phyloP scores from a whole-genome alignment of 2,797 vertebrate species.

The Semotilus atromaculatus region DNA sequence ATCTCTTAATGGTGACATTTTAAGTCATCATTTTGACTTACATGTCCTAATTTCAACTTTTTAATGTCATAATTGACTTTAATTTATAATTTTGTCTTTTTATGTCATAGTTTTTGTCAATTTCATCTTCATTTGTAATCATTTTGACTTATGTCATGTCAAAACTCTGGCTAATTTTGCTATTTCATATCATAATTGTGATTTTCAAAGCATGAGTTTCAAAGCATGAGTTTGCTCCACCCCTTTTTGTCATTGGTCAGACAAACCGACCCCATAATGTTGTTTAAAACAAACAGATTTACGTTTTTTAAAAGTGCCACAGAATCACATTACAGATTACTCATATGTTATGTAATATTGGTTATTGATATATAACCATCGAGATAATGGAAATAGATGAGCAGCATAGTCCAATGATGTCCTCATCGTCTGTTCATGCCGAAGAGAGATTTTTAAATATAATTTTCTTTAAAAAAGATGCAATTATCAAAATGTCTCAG shows the following conservation, averaged over 20 bases:
- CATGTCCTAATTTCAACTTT: too few relatives aligned
- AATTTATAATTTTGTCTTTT: too few relatives aligned
- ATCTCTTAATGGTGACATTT: not conserved
- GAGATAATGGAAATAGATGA: not conserved
- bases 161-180: too few relatives aligned
- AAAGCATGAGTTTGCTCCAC: not conserved
- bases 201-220: too few relatives aligned
- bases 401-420: not conserved
- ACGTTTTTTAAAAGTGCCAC: not conserved
- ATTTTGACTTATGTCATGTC: too few relatives aligned
- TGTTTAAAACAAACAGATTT: not conserved
- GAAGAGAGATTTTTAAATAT: not conserved
- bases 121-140: too few relatives aligned
- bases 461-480: not conserved
- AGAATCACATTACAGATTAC: not conserved
- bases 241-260: not conserved
- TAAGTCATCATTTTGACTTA: too few relatives aligned
- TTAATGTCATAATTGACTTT: too few relatives aligned
- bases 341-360: not conserved
- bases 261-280: not conserved
- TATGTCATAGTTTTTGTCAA: not conserved
- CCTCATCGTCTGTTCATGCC: not conserved
- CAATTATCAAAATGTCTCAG: not conserved
- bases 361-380: not conserved
- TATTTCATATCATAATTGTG: too few relatives aligned